Evolutionary conservation across 1,140 invertebrate genomes (phyloP).

Genomic region (Ostrea denselamellosa): DNA sequence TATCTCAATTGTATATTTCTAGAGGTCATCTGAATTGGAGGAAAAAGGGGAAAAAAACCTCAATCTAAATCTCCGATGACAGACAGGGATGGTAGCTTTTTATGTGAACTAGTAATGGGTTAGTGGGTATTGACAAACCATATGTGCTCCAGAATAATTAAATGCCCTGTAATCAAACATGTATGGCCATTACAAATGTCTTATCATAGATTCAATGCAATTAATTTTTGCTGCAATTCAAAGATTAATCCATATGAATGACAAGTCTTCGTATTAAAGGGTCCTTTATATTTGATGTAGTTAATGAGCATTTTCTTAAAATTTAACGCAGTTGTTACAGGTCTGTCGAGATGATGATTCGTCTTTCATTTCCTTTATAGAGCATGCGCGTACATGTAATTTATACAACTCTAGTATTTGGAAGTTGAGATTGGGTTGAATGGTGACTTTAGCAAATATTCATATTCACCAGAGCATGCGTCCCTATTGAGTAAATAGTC

Average conservation of each 20-base stretch:
- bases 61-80: background rate
- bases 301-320: background rate
- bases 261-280: constrained; percentile 5
- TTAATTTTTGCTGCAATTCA: background rate
- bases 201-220: background rate
- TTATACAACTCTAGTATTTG: too few relatives aligned
- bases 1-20: background rate
- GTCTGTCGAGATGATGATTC: too few relatives aligned
- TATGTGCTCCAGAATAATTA: background rate
- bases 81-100: background rate
- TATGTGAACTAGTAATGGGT: background rate
- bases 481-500: too few relatives aligned
- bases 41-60: too few relatives aligned
- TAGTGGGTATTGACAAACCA: background rate
- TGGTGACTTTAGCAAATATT: too few relatives aligned
- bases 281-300: background rate
- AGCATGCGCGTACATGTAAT: too few relatives aligned
- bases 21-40: background rate
- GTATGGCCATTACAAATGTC: background rate
- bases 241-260: background rate
- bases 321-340: too few relatives aligned
- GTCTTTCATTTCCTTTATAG: too few relatives aligned
- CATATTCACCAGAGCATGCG: too few relatives aligned
- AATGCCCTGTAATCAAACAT: constrained; percentile 5
- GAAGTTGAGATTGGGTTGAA: too few relatives aligned